A percentile compares a stretch with the other conserved stretches of the same genome.
These are phyloP conservation scores for Suricata suricatta DNA, from an alignment of 2,113 vertebrate genomes.

Conservation along the genomic window DNA sequence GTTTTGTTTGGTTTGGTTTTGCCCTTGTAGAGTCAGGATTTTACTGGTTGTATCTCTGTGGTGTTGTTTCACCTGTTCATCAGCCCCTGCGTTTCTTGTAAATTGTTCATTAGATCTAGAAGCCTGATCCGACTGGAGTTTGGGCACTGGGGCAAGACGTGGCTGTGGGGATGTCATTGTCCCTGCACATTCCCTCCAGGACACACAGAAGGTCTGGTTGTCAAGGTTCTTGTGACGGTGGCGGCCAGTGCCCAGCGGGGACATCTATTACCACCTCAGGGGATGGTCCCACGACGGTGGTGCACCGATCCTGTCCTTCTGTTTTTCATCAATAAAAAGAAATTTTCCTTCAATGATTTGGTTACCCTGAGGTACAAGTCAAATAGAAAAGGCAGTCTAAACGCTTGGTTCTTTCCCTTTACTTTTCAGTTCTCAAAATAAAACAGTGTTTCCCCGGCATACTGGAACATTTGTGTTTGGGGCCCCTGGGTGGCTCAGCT, in stretches of 20 bases:
- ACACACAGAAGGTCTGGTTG: too few relatives aligned
- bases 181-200: neutral
- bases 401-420: neutral
- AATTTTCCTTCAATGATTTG: neutral
- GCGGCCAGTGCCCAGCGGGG: rapidly evolving
- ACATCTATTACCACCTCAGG: rapidly evolving
- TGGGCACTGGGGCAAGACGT: neutral
- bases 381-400: neutral
- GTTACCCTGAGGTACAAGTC: neutral
- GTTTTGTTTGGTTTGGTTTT: neutral
- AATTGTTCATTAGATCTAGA: neutral
- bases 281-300: neutral
- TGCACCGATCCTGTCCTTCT: neutral
- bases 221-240: neutral
- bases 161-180: neutral
- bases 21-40: neutral
- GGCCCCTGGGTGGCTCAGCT: too few relatives aligned
- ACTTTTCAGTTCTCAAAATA: neutral
- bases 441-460: neutral
- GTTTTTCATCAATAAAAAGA: neutral
- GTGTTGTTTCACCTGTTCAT: neutral
- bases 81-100: neutral
- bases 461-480: neutral
- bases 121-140: neutral
- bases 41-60: neutral